Conservation (phyloP, 1,140 invertebrate species). For the Bursaphelenchus mucronatus region DNA sequence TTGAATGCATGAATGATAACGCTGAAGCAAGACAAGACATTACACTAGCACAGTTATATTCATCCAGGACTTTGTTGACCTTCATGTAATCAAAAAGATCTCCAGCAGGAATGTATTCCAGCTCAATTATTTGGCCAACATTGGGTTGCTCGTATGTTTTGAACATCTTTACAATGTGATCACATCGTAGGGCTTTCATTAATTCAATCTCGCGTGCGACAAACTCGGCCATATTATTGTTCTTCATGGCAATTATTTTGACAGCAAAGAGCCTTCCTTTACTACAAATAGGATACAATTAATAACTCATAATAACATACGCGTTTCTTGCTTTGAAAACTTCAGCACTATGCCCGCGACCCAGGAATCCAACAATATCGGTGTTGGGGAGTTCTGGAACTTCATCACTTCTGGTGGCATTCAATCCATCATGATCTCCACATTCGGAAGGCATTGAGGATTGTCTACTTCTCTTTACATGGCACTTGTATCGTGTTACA, state of each 20-base stretch:
- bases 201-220: conserved; percentile 14
- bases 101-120: conserved; percentile 11
- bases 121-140: conserved; percentile 10
- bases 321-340: conserved; percentile 15
- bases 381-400: conserved; percentile 8
- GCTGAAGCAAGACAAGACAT: background rate
- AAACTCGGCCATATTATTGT: conserved; percentile 8
- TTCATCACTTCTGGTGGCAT: conserved; percentile 3
- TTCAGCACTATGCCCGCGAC: conserved; percentile 13
- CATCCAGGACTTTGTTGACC: conserved; percentile 6
- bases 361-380: conserved; percentile 16
- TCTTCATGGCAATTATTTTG: conserved; percentile 13
- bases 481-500: conserved; percentile 6
- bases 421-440: background rate
- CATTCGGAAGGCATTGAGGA: conserved; percentile 14
- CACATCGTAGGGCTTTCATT: background rate
- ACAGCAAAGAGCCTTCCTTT: conserved; percentile 8
- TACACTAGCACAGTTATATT: conserved; percentile 16
- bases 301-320: background rate
- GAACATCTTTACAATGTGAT: conserved; percentile 18
- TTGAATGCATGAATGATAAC: conserved; percentile 2
- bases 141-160: conserved; percentile 3
- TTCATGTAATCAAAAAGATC: conserved; percentile 24
- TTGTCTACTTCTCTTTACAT: conserved; percentile 9
- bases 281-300: conserved; percentile 13